Evolutionary conservation across 2,113 vertebrate species (phyloP), one percentile per base, ranked within the genome.

Genomic region (Pipa parva): DNA sequence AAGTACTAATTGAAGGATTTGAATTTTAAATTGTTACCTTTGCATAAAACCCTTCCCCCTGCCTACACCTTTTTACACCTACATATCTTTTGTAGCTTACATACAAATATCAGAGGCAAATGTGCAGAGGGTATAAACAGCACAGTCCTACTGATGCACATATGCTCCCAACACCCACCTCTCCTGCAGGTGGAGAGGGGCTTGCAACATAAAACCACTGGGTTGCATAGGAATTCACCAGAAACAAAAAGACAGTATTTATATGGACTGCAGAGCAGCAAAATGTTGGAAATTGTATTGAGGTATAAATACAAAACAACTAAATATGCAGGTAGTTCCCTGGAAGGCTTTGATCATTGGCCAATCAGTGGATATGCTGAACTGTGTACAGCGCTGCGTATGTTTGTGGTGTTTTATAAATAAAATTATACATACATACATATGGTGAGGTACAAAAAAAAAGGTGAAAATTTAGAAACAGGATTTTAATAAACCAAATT

Each of bases 11-110:
- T 81, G 79, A 27, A 81, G 78, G 74, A 78, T 81, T 78, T 76
- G 79, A 81, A 71, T 52, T 72, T 79, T 67, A 80, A 84, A 81
- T 80, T 83, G 84, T 80, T 81, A 79, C 78, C 78, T 81, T 74
- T 69, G 66, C 79, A 76, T 73, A 69, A 69, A 72, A 80, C 75
- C 79, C 74, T 46, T 36, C 42, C 76, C 82, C 77, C 64, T 63
- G n/a, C 21, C 49, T 76, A 76, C 76, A 56, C 13, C 73, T 29
- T 68, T 79, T 79, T n/a, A n/a, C 83, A 87, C 83, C 80, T 79
- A 80, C 26, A 45, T 81, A 85, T 84, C 81, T 77, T 77, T 81
- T 31, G 66, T 31, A 59, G 50, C 46, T 24, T 50, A 72, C 7
- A n/a, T 42, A 21, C 49, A n/a, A n/a, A n/a, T n/a, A n/a, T n/a